Base-by-base conservation (phyloP, 1,140 invertebrate species). In the Kradibia gibbosae region DNA sequence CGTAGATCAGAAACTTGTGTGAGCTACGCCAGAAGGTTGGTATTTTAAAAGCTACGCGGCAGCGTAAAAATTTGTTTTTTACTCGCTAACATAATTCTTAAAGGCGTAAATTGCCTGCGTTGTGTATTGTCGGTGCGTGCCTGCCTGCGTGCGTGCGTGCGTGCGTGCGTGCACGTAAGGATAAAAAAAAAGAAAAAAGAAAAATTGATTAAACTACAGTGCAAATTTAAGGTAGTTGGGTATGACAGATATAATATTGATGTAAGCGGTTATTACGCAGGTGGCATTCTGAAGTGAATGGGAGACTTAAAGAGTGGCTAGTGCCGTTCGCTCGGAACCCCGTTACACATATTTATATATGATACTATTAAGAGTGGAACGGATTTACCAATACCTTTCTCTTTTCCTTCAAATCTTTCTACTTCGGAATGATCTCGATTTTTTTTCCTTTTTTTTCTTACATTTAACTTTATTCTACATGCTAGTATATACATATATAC, bases 381-480 rank as follows among this genome's bases (percentile, higher is more conserved):
- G 3, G 36, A 57, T 8, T 75, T n/a, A 57, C 55, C 42, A 25
- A 75, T 48, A 72, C 73, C 73, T 75, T 75, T 75, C 73, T 75
- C 73, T 75, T 55, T 60, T 31, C 72, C 17, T 75, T 75, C 48
- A 1, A 75, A 57, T 8, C 11, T 36, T 39, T 75, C 13, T 57
- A 72, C 13, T n/a, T 34, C 5, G 28, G 34, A 53, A 1, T 73
- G 25, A 22, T 75, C n/a, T 55, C 3, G 28, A 75, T 25, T 57
- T 57, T 36, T 57, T 72, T 17, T 8, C 17, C 7, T 45, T 45
- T 13, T 45, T n/a, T n/a, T n/a, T n/a, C n/a, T n/a, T n/a, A n/a
- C n/a, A n/a, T n/a, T n/a, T n/a, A n/a, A n/a, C n/a, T n/a, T n/a
- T n/a, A n/a, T n/a, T n/a, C n/a, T n/a, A n/a, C n/a, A n/a, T n/a